Base-by-base conservation (phyloP, 2,797 vertebrate species). In the Gorsachius magnificus region DNA sequence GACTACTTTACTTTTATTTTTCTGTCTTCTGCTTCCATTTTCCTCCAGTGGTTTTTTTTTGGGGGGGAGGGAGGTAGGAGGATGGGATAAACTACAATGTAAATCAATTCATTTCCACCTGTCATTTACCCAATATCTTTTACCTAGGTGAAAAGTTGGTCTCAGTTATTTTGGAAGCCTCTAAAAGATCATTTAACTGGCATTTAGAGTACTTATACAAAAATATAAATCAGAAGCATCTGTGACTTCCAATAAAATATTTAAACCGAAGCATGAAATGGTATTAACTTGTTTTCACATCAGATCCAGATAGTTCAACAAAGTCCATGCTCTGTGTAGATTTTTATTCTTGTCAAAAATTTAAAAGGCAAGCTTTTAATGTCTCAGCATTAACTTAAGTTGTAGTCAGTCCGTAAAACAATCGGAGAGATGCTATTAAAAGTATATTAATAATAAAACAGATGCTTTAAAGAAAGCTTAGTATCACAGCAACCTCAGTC, bases 361-460 rank as follows among this genome's bases (percentile, higher is more conserved):
- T 96, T 95, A 96, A 94, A 90, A 94, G 92, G 70, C n/a, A 83
- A 48, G 54, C 66, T 96, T 92, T 95, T 93, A 95, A 93, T 87
- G 80, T 87, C 82, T 94, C 83, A 50, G 35, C 76, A 93, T 95
- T 96, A 97, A 95, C 72, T 93, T 93, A 90, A 95, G 81, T 83
- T 83, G 76, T 38, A 91, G 90, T 51, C 58, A 79, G 91, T 33
- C 93, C 75, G 77, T 95, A 96, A 97, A 97, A 93, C 77, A 87
- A 81, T 78, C 20, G 2, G 70, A 92, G 29, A 71, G n/a, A 92
- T 66, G 89, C 86, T 96, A 90, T 96, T 96, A 94, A 84, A 97
- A 95, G 36, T 76, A 70, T 91, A 94, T 92, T 79, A 97, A 95
- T 95, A 96, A 96, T 97, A 91, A 86, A 97, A 94, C 46, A 97